A percentile compares a stretch with the other conserved stretches of the same genome.
phyloP scores from a whole-genome alignment of 2,113 vertebrate genomes.

The Labeo rohita region DNA sequence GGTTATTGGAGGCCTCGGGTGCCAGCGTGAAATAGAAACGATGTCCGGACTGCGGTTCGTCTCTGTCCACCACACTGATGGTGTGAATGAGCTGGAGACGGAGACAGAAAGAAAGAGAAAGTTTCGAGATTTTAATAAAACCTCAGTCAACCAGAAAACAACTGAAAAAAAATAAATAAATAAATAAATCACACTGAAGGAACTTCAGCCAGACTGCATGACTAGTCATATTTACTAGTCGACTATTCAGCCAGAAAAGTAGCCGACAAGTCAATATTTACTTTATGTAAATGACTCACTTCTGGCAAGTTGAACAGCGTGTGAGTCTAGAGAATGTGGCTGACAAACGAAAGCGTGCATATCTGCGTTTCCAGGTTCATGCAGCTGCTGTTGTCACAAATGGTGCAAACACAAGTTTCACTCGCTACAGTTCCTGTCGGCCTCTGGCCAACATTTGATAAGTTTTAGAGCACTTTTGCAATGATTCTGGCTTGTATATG shows the following conservation, averaged over 20 bases:
- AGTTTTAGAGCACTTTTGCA: background rate
- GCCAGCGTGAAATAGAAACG: constrained; percentile 92
- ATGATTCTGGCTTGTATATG: background rate
- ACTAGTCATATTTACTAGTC: background rate
- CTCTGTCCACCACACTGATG: constrained; percentile 93
- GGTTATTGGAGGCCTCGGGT: constrained; percentile 85
- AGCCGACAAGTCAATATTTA: constrained; percentile 18
- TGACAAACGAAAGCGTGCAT: background rate
- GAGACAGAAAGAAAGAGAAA: constrained; percentile 20
- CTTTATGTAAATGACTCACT: constrained; percentile 14
- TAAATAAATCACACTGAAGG: background rate
- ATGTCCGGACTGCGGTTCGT: constrained; percentile 92
- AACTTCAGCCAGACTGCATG: background rate
- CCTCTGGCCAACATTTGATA: background rate
- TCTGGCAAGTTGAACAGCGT: background rate
- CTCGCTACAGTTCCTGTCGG: background rate
- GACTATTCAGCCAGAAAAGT: constrained; percentile 3
- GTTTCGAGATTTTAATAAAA: background rate
- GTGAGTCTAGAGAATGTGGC: background rate
- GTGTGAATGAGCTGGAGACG: constrained; percentile 91
- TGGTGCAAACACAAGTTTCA: background rate
- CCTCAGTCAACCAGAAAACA: too few species aligned
- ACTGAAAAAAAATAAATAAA: too few species aligned
- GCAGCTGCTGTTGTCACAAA: background rate
- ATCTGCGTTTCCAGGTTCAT: background rate